phyloP scores from a whole-genome alignment of 2,113 vertebrate species.

The Phycodurus eques region DNA sequence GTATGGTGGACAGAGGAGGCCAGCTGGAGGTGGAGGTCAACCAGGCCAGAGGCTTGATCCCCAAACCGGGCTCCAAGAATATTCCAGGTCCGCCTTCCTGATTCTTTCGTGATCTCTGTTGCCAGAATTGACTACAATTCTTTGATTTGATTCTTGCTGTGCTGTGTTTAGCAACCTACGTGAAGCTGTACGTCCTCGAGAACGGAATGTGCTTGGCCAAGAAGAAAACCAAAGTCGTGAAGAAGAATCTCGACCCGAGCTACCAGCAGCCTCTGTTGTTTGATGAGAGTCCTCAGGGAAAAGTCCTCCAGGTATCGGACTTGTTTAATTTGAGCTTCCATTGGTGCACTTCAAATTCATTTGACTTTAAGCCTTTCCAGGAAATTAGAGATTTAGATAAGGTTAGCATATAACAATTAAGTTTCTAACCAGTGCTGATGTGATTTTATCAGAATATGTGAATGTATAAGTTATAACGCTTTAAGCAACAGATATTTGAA shows the following conservation, averaged over 20 bases:
- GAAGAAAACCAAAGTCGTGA: conserved; percentile 94
- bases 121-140: not conserved
- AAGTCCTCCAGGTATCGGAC: conserved; percentile 86
- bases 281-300: conserved; percentile 93
- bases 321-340: not conserved
- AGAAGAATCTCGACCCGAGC: conserved; percentile 88
- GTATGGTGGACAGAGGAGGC: conserved; percentile 87
- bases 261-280: conserved; percentile 95
- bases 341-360: not conserved
- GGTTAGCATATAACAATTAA: too few relatives aligned
- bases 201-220: conserved; percentile 92
- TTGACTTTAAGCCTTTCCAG: too few relatives aligned
- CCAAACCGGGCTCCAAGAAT: conserved; percentile 90
- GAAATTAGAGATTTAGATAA: too few relatives aligned
- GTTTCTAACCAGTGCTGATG: not conserved
- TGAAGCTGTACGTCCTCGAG: conserved; percentile 94
- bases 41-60: conserved; percentile 88
- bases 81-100: conserved; percentile 77
- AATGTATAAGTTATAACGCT: not conserved
- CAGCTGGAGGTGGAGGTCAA: conserved; percentile 96
- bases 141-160: not conserved
- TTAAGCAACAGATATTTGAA: too few relatives aligned
- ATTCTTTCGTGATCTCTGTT: not conserved
- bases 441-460: not conserved
- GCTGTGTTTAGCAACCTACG: conserved; percentile 81